Evolutionary conservation across 2,797 vertebrate genomes (phyloP).

Genomic region (Hapalemur alaotrensis): DNA sequence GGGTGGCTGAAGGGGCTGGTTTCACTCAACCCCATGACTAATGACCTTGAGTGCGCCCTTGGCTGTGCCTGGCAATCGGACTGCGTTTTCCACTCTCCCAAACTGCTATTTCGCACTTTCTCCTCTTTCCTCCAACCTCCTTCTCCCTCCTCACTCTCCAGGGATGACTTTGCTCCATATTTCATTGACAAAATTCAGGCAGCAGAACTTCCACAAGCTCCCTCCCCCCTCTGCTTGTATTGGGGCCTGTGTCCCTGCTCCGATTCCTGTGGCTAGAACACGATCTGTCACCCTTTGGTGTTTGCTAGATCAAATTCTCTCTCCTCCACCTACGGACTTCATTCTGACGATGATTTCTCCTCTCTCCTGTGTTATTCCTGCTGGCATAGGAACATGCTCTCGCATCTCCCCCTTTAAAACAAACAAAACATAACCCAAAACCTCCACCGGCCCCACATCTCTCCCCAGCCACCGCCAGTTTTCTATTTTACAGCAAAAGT

Average conservation of each 20-base stretch:
- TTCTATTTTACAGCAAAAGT: not conserved
- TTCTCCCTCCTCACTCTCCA: not conserved
- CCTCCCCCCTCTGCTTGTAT: not conserved
- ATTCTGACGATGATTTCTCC: not conserved
- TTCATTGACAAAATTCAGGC: not conserved
- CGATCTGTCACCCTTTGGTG: not conserved
- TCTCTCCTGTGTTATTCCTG: not conserved
- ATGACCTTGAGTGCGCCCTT: not conserved
- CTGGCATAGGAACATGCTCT: not conserved
- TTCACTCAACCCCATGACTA: not conserved
- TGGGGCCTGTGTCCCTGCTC: not conserved
- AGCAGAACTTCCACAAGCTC: not conserved
- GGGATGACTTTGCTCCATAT: not conserved
- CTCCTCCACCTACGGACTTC: not conserved
- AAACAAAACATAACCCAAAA: not conserved
- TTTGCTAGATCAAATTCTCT: not conserved
- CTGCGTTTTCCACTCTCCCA: not conserved
- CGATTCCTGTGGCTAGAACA: not conserved
- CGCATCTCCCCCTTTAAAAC: not conserved
- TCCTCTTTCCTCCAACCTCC: not conserved
- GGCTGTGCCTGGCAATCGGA: not conserved
- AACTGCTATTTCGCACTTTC: not conserved
- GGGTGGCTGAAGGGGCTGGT: not conserved
- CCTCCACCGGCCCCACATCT: not conserved
- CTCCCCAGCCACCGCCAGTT: not conserved